Evolutionary conservation across 2,797 vertebrate species (phyloP), one percentile per base, ranked within the genome.

Genomic region (Tapirus indicus): DNA sequence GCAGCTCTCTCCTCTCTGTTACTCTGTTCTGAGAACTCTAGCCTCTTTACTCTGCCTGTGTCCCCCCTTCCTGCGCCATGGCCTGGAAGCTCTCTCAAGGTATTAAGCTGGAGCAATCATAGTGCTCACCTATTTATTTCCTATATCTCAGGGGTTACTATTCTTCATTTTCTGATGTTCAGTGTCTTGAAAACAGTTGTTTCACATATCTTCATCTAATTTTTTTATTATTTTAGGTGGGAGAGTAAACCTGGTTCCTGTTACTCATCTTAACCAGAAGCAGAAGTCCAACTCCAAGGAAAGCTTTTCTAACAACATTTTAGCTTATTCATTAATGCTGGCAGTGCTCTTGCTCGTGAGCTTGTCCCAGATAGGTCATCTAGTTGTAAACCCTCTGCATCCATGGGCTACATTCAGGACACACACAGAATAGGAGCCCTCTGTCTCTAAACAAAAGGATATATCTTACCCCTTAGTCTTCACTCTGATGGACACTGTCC

Each of bases 191-290:
- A 92, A 58, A 90, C 8, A 68, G 32, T 84, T 74, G n/a, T 77
- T 71, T 88, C 23, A 88, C 23, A 47, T 32, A 23, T 32, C 71
- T 93, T 88, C 52, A 77, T 64, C 38, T 82, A 82, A 64, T 35
- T 68, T 64, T 60, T 62, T 52, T 12, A 18, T 88, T 71, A 47
- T 89, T 93, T 89, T 35, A 58, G 12, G 14, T 86, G 32, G 66
- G 35, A 93, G 49, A 32, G 49, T 41, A 74, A 66, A 66, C 85
- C 7, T 32, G 14, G 11, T 64, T 41, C 47, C 35, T 66, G 9
- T 83, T 49, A 78, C 16, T 95, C n/a, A 90, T 95, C 52, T 78
- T 75, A 94, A 88, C 47, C 32, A 62, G 68, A 91, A 75, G 35
- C 29, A 83, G 60, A 82, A 69, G 16, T 17, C 17, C 32, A 35